Base-by-base conservation (phyloP, 2,113 vertebrate species). In the Loxodonta africana region DNA sequence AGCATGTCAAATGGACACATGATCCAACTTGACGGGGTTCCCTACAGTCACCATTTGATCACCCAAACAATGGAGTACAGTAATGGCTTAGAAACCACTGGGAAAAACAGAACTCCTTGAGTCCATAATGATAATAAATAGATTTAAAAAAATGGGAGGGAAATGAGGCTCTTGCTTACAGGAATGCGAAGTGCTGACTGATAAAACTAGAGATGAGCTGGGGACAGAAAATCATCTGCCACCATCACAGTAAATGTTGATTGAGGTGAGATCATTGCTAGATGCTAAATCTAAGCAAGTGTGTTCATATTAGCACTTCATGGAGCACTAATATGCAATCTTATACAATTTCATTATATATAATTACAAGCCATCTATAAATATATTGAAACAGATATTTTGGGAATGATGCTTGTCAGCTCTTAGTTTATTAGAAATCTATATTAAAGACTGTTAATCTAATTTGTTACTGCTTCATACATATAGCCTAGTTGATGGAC, bases 191-290 rank as follows among this genome's bases (percentile, higher is more conserved):
- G 30, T 21, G 9, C 2, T 82, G 89, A 26, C 76, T 44, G 77
- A 26, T 23, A 25, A 44, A 60, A 0, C 0, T 15, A 4, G 25
- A 51, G 65, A 18, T 57, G 25, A 7, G 21, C 10, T 30, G 28
- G 71, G 17, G 48, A 6, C 15, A 62, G 62, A 26, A 18, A 8
- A 9, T 2, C 0, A 2, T 20, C 5, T 28, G 73, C 18, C 23
- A 33, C 25, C 14, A 8, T 30, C 2, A 0, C 0, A 0, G 5
- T 8, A 9, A 84, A 74, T n/a, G 48, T 4, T 0, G 17, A n/a
- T 5, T 44, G n/a, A 14, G 76, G n/a, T 8, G 11, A n/a, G 48
- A 10, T 9, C 41, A 3, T 1, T 20, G 26, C 12, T 26, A 74
- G 30, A 51, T 23, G 21, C 33, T 21, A 37, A 83, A 48, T 20